Conservation (phyloP, 2,113 vertebrate species). For the Ibidorhyncha struthersii region DNA sequence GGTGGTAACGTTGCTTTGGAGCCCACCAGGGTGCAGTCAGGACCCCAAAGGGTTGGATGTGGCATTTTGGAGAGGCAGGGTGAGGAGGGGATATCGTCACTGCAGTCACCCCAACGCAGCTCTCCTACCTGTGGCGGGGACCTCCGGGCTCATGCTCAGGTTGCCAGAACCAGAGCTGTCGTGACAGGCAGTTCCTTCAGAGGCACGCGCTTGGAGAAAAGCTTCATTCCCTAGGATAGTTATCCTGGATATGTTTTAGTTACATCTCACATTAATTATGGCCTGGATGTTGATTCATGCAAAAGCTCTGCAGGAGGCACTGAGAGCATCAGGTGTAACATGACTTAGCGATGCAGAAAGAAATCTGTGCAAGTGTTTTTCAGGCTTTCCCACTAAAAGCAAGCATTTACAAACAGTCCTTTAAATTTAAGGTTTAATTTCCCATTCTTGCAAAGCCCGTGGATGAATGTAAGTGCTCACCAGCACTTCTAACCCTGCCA, state of each 20-base stretch:
- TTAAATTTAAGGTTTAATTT: not conserved
- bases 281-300: not conserved
- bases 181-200: not conserved
- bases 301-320: not conserved
- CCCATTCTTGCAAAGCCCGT: not conserved
- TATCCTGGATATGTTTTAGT: not conserved
- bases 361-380: not conserved
- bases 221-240: not conserved
- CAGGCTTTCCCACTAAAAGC: not conserved
- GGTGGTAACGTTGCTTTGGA: not conserved
- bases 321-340: not conserved
- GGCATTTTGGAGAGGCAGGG: not conserved
- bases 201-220: accelerated
- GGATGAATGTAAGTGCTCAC: not conserved
- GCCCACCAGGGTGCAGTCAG: not conserved
- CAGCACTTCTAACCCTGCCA: not conserved
- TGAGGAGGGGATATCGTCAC: not conserved
- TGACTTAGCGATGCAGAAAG: accelerated
- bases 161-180: not conserved
- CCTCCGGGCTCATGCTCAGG: not conserved
- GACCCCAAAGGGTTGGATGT: not conserved
- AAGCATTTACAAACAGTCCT: not conserved
- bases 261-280: not conserved
- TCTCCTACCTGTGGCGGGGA: not conserved
- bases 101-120: not conserved